Evolutionary conservation across 2,113 vertebrate species (phyloP).

Genomic region (Thinocorus orbignyianus): DNA sequence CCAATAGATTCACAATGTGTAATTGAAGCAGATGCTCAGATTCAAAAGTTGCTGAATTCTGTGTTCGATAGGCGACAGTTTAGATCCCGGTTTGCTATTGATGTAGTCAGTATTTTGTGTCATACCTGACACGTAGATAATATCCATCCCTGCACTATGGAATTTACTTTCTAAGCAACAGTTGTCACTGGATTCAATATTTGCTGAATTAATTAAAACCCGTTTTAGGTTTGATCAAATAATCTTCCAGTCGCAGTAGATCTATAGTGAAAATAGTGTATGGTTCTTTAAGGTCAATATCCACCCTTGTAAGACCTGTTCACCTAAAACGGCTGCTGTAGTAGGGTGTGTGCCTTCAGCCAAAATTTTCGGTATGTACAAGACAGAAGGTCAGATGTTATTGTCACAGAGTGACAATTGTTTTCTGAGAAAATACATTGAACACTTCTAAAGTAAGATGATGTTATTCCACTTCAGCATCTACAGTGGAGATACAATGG

Average conservation of each 20-base stretch:
- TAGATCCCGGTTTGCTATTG: background rate
- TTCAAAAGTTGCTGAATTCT: background rate
- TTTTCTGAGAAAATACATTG: background rate
- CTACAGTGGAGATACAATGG: background rate
- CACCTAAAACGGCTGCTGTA: background rate
- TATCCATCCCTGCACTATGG: background rate
- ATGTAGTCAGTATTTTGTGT: background rate
- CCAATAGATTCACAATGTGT: background rate
- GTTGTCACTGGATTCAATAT: background rate
- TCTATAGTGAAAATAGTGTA: background rate
- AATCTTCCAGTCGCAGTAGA: background rate
- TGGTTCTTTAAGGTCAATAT: background rate
- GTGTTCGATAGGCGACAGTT: background rate
- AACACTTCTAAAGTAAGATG: background rate
- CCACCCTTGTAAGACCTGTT: background rate
- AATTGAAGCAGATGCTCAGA: background rate
- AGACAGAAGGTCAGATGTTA: background rate
- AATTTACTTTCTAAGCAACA: background rate
- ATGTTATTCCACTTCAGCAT: background rate
- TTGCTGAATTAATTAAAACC: conserved; percentile 13
- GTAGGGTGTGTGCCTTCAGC: background rate
- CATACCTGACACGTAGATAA: background rate
- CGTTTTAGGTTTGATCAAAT: background rate
- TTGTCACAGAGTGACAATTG: background rate
- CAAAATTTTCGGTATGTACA: background rate